Conservation (phyloP, 2,888 invertebrate genomes). For the Nomada flava region DNA sequence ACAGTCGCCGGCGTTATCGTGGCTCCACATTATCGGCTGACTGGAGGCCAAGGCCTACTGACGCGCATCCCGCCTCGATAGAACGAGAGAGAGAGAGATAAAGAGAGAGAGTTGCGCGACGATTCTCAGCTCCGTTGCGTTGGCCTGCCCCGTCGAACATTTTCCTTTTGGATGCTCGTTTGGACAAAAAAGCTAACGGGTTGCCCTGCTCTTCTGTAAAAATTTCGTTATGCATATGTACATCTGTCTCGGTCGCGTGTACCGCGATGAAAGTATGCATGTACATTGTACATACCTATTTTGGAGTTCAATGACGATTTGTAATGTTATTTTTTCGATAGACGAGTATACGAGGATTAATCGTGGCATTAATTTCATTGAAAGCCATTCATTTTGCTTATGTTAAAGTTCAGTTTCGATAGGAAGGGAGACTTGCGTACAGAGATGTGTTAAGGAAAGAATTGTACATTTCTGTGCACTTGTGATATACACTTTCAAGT, state of each 20-base stretch:
- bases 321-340: no score
- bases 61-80: constrained; percentile 36
- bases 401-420: no score
- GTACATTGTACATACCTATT: background rate
- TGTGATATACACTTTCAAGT: no score
- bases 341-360: no score
- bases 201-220: background rate
- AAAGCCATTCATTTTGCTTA: no score
- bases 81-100: background rate
- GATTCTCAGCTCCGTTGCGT: constrained; percentile 42
- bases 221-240: background rate
- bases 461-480: no score
- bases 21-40: constrained; percentile 62
- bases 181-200: background rate
- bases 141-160: constrained; percentile 38
- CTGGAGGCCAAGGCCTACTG: constrained; percentile 71
- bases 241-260: background rate
- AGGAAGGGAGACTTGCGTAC: no score
- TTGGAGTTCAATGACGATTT: no score
- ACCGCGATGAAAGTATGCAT: background rate
- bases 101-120: constrained; percentile 11
- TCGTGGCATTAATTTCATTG: no score
- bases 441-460: no score
- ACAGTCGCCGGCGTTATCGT: constrained; percentile 64
- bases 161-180: constrained; percentile 14